These are phyloP conservation scores for Lysiphlebus fabarum DNA, from an alignment of 1,140 invertebrate genomes.

Conservation along the genomic window DNA sequence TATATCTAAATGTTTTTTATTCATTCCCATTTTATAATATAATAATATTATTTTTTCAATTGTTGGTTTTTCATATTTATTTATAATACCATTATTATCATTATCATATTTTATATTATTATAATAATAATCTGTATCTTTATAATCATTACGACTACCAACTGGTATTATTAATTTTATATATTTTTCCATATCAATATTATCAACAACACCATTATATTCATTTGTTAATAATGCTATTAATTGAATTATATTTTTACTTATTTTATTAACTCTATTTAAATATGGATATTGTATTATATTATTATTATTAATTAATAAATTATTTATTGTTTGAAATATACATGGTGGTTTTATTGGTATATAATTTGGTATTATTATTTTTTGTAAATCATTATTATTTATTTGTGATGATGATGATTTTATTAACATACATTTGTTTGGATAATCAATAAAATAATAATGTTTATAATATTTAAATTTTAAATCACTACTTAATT, in stretches of 20 bases:
- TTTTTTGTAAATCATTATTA: slow-evolving; percentile 59
- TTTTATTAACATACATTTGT: slow-evolving; percentile 52
- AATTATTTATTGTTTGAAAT: slow-evolving; percentile 66
- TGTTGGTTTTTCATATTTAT: slow-evolving; percentile 33
- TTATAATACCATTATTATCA: slow-evolving; percentile 38
- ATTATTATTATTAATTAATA: slow-evolving; percentile 56
- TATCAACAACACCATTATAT: slow-evolving; percentile 9
- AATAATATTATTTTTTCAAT: slow-evolving; percentile 41
- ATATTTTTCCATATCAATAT: slow-evolving; percentile 40
- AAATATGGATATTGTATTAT: slow-evolving; percentile 67
- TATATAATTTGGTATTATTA: slow-evolving; percentile 64
- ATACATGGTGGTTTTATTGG: slow-evolving; percentile 65
- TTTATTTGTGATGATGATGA: slow-evolving; percentile 49
- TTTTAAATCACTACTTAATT: slow-evolving; percentile 75
- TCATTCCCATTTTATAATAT: slow-evolving; percentile 57
- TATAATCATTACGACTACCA: slow-evolving; percentile 43
- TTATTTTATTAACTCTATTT: slow-evolving; percentile 65
- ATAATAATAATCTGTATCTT: slow-evolving; percentile 40
- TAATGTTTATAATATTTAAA: slow-evolving; percentile 71
- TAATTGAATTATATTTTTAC: slow-evolving; percentile 71
- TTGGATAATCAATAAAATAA: slow-evolving; percentile 85
- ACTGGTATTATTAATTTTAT: slow-evolving; percentile 45
- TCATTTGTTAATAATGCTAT: slow-evolving; percentile 41
- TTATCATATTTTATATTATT: too few relatives aligned
- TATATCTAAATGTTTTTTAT: slow-evolving; percentile 67